Conservation (phyloP, 2,797 vertebrate species). For the Enteromius trimaculatus region DNA sequence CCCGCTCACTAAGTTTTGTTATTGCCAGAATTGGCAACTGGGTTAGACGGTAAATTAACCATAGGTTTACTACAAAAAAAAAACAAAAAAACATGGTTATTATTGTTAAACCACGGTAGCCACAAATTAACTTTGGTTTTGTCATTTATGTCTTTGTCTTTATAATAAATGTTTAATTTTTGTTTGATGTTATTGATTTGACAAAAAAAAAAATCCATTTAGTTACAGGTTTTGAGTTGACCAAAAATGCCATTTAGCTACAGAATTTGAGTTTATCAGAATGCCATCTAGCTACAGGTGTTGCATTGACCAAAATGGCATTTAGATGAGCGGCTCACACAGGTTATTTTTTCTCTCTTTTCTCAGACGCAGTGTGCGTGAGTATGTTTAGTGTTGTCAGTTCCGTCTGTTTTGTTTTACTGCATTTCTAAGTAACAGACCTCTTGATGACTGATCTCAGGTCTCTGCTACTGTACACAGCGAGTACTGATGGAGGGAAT, state of each 20-base stretch:
- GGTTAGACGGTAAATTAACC: not conserved
- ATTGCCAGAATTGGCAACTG: not conserved
- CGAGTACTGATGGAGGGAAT: constrained; percentile 22
- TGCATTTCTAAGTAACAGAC: constrained; percentile 38
- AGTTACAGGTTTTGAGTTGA: not conserved
- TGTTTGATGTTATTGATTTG: not conserved
- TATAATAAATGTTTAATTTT: not conserved
- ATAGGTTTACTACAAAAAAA: not conserved
- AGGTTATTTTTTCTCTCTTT: not conserved
- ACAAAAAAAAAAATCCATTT: not conserved
- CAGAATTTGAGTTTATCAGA: constrained; percentile 13
- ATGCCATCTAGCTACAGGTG: not conserved
- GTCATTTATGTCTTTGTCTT: too few species aligned
- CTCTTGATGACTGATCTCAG: constrained; percentile 48
- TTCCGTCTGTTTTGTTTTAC: not conserved
- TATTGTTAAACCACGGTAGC: not conserved
- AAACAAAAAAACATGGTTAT: not conserved
- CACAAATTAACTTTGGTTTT: not conserved
- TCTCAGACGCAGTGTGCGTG: not conserved
- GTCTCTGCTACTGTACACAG: constrained; percentile 36
- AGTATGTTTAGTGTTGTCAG: not conserved
- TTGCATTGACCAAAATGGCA: not conserved
- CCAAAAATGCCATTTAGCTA: not conserved
- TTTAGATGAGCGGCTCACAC: not conserved
- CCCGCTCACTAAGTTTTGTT: not conserved